Evolutionary conservation across 2,888 invertebrate genomes (phyloP).

Genomic region (Eristalinus sepulchralis): DNA sequence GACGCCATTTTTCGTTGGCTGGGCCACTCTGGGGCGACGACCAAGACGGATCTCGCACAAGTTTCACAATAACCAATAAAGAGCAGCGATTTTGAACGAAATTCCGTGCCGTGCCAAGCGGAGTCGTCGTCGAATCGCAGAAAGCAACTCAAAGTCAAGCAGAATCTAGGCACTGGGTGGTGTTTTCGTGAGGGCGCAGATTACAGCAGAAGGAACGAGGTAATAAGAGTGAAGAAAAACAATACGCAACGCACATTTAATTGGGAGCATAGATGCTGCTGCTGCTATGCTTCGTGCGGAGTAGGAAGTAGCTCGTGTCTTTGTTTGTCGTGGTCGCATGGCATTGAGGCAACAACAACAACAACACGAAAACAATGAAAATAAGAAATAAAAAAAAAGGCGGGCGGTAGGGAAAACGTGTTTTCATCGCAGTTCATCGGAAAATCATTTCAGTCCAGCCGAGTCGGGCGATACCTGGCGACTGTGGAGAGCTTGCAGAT

Average conservation of each 20-base stretch:
- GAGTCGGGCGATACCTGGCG: neutral
- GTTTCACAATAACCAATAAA: slow-evolving; percentile 56
- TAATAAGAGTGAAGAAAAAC: slow-evolving; percentile 16
- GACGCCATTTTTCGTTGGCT: slow-evolving; percentile 71
- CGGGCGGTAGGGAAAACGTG: slow-evolving; percentile 57
- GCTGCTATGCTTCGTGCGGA: neutral
- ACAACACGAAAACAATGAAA: neutral
- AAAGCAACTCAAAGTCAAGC: slow-evolving; percentile 20
- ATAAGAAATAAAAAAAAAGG: slow-evolving; percentile 43
- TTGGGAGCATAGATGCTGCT: neutral
- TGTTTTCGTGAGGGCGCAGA: slow-evolving; percentile 24
- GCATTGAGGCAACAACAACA: slow-evolving; percentile 22
- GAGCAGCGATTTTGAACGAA: neutral
- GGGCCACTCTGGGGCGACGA: slow-evolving; percentile 64
- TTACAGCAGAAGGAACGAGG: slow-evolving; percentile 35
- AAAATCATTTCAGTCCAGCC: neutral
- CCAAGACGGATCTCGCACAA: slow-evolving; percentile 65
- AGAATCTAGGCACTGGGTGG: slow-evolving; percentile 36
- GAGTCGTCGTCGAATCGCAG: too few relatives aligned
- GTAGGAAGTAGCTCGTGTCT: slow-evolving; percentile 9
- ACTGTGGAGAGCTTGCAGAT: neutral
- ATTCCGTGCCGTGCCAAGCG: slow-evolving; percentile 54
- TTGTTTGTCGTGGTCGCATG: slow-evolving; percentile 49
- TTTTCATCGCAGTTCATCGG: slow-evolving; percentile 1
- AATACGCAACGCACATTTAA: neutral